A percentile compares a stretch with the other conserved stretches of the same genome.
These are phyloP conservation scores for Pristis pectinata DNA, from an alignment of 2,797 vertebrate species.

Conservation along the genomic window DNA sequence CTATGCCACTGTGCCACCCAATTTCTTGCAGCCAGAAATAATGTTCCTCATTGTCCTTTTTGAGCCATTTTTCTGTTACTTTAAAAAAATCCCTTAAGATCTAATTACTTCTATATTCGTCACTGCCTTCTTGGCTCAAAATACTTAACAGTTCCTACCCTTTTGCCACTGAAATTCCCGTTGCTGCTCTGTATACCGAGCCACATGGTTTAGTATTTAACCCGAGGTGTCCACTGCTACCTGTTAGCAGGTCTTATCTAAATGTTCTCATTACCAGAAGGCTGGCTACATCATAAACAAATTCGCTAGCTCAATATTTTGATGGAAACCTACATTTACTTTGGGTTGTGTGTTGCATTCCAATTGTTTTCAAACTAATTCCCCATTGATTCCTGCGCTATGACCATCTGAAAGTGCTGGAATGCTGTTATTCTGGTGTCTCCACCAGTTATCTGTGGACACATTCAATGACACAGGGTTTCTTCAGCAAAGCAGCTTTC, in stretches of 20 bases:
- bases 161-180: neutral
- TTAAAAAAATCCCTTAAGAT: too few relatives aligned
- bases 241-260: neutral
- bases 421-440: too few relatives aligned
- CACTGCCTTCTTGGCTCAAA: neutral
- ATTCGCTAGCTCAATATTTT: neutral
- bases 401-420: neutral
- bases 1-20: too few relatives aligned
- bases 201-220: neutral
- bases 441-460: neutral
- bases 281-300: neutral
- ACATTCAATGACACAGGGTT: neutral
- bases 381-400: neutral
- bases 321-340: neutral
- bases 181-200: neutral
- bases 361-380: neutral
- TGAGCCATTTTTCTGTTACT: too few relatives aligned
- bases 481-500: neutral
- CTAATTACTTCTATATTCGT: too few relatives aligned
- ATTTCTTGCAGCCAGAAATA: too few relatives aligned
- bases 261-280: neutral
- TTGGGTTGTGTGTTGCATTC: neutral
- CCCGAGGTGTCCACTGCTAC: neutral
- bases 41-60: too few relatives aligned
- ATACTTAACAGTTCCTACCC: neutral